A percentile compares a stretch with the other conserved stretches of the same genome.
Evolutionary conservation across 2,113 vertebrate species (phyloP).

Genomic region (Rhinolophus ferrumequinum): DNA sequence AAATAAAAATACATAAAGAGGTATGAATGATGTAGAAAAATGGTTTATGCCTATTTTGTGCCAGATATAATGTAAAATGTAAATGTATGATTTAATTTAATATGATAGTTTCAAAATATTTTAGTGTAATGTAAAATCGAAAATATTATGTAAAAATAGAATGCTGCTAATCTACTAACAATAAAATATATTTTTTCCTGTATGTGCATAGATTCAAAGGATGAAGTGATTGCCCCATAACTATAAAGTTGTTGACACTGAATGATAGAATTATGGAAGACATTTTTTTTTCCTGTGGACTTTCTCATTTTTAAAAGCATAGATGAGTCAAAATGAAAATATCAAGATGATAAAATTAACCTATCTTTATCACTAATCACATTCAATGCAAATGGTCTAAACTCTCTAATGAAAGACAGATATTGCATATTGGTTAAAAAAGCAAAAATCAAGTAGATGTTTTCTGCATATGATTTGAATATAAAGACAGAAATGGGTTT

Average conservation of each 20-base stretch:
- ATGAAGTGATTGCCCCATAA: not conserved
- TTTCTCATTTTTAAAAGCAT: not conserved
- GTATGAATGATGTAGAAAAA: not conserved
- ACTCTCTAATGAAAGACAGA: not conserved
- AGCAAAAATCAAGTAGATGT: not conserved
- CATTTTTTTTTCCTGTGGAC: not conserved
- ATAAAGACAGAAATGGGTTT: not conserved
- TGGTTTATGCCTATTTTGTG: not conserved
- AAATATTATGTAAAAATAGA: not conserved
- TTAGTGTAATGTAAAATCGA: not conserved
- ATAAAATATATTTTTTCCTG: not conserved
- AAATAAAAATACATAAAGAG: not conserved
- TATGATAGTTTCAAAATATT: not conserved
- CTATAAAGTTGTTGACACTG: not conserved
- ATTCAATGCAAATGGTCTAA: not conserved
- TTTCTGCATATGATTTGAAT: not conserved
- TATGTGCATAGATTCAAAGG: not conserved
- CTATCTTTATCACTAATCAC: not conserved
- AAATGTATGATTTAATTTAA: not conserved
- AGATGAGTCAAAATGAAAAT: not conserved
- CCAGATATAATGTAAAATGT: not conserved
- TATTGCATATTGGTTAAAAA: not conserved
- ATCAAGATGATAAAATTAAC: not conserved
- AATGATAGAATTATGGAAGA: not conserved
- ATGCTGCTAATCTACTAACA: not conserved